phyloP scores from a whole-genome alignment of 2,113 vertebrate genomes.

The human region DNA sequence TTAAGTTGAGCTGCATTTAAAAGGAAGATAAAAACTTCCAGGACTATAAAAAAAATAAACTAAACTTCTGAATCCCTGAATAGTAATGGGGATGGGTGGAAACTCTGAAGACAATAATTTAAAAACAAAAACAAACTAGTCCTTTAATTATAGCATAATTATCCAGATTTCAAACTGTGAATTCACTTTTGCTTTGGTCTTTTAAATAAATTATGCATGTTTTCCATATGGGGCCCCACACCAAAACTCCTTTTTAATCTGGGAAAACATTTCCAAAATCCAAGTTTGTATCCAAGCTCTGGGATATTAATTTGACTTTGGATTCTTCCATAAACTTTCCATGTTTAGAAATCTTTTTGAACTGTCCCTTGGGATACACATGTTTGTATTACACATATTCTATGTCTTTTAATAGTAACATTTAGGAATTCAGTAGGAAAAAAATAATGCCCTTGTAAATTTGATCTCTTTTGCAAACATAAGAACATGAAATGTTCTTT shows the following conservation, averaged over 20 bases:
- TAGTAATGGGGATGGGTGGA: constrained; percentile 46
- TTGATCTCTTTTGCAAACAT: constrained; percentile 74
- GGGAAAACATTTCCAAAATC: constrained; percentile 78
- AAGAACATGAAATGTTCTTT: constrained; percentile 70
- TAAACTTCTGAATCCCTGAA: constrained; percentile 66
- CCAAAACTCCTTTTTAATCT: constrained; percentile 75
- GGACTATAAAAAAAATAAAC: constrained; percentile 28
- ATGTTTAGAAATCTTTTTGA: constrained; percentile 80
- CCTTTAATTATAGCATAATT: constrained; percentile 77
- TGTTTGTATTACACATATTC: constrained; percentile 79
- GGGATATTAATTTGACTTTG: constrained; percentile 80
- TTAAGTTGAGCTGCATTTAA: neutral
- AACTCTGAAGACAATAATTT: constrained; percentile 76
- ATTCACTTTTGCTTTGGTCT: constrained; percentile 75
- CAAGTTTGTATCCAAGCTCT: constrained; percentile 74
- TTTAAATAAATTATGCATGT: constrained; percentile 78
- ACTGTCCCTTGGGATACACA: constrained; percentile 76
- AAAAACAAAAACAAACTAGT: constrained; percentile 75
- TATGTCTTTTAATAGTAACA: constrained; percentile 79
- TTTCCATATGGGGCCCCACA: constrained; percentile 73
- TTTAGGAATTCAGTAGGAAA: constrained; percentile 77
- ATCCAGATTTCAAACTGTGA: constrained; percentile 76
- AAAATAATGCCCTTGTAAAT: constrained; percentile 73
- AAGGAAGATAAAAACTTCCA: constrained; percentile 1
- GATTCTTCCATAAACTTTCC: constrained; percentile 79